These are phyloP conservation scores for Caenorhabditis macrosperma DNA, from an alignment of 2,888 invertebrate genomes.

Conservation along the genomic window DNA sequence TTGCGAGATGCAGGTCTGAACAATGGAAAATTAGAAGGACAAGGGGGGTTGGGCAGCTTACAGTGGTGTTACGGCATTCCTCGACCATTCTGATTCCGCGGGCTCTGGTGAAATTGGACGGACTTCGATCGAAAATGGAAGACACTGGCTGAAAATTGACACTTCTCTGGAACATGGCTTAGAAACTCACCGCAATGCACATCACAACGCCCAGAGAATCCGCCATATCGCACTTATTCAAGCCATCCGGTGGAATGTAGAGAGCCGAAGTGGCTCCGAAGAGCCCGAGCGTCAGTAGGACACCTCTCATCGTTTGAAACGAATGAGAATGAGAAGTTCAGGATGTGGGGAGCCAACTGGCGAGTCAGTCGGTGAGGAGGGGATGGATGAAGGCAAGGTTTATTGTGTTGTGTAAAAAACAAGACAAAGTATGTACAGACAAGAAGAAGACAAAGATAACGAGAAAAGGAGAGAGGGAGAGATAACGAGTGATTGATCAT, in stretches of 20 bases:
- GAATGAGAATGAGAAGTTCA: not conserved
- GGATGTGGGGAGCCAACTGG: not conserved
- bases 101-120: constrained; percentile 34
- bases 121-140: constrained; percentile 6
- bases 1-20: constrained; percentile 39
- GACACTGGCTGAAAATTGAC: constrained; percentile 33
- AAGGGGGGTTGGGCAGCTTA: no score
- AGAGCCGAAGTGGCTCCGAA: not conserved
- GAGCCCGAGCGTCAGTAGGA: not conserved
- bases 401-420: not conserved
- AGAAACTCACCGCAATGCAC: constrained; percentile 24
- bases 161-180: not conserved
- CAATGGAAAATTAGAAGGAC: no score
- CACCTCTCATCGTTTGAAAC: not conserved
- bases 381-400: no score
- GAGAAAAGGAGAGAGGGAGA: not conserved
- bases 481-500: no score
- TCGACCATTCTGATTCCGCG: constrained; percentile 33
- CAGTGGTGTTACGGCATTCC: constrained; percentile 38
- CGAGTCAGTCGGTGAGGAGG: not conserved
- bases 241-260: not conserved
- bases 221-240: constrained; percentile 27
- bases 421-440: constrained; percentile 19
- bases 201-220: constrained; percentile 26
- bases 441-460: constrained; percentile 1